These are phyloP conservation scores for Ischnus inquisitorius DNA, from an alignment of 2,888 invertebrate genomes.

Conservation along the genomic window DNA sequence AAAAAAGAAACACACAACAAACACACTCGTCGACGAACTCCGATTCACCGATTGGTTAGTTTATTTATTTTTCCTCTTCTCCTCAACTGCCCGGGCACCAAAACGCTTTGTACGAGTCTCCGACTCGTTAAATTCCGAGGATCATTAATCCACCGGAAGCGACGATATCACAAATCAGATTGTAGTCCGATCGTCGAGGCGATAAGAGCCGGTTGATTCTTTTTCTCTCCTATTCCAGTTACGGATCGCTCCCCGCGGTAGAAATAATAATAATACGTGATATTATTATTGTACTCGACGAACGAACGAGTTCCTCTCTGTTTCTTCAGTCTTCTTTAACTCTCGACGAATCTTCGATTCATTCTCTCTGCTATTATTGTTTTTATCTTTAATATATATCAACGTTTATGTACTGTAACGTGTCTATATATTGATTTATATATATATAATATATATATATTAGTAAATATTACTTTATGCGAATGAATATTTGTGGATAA, in stretches of 20 bases:
- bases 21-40: constrained; percentile 6
- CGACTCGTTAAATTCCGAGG: neutral
- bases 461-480: neutral
- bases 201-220: neutral
- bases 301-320: constrained; percentile 20
- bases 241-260: neutral
- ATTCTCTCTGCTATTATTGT: neutral
- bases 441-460: constrained; percentile 9
- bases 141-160: constrained; percentile 16
- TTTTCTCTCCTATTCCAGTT: neutral
- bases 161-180: neutral
- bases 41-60: neutral
- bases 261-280: constrained; percentile 5
- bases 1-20: neutral
- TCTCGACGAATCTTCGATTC: neutral
- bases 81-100: too few species aligned
- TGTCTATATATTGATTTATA: neutral
- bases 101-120: too few species aligned
- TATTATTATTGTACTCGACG: constrained; percentile 8
- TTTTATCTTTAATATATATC: neutral
- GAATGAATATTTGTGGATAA: neutral
- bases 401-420: neutral
- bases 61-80: too few species aligned
- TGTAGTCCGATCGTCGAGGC: neutral
- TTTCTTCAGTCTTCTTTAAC: constrained; percentile 31